Conservation (phyloP, 2,113 vertebrate genomes). For the Glareola pratincola region DNA sequence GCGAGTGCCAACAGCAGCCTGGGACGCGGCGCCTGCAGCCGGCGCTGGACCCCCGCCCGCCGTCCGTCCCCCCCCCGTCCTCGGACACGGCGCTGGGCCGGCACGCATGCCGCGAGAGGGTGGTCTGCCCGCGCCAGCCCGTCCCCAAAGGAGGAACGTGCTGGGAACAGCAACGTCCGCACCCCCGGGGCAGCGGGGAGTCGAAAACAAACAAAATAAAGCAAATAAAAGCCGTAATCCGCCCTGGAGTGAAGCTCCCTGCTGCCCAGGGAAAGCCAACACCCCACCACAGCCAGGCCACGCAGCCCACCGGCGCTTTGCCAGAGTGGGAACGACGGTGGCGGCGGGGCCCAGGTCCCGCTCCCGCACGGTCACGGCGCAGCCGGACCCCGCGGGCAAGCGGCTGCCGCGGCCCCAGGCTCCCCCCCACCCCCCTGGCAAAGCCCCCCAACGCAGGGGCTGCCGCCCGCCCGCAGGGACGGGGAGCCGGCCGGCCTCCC, state of each 20-base stretch:
- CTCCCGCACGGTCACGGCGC: fast-evolving
- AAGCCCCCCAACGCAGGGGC: fast-evolving
- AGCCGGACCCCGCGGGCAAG: neutral
- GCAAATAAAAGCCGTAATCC: neutral
- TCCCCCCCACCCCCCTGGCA: fast-evolving
- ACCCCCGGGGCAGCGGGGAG: neutral
- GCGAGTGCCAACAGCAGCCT: neutral
- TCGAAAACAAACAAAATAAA: neutral
- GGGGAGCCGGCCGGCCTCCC: neutral
- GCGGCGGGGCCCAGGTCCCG: neutral
- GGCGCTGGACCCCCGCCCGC: neutral
- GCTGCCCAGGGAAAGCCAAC: neutral
- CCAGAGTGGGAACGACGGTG: fast-evolving
- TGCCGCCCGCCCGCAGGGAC: neutral
- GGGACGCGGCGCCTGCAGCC: neutral
- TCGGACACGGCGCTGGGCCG: neutral
- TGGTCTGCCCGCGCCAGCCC: neutral
- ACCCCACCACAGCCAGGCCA: neutral
- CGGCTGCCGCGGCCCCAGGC: fast-evolving
- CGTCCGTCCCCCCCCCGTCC: neutral
- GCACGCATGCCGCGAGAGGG: neutral
- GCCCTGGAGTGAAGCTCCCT: fast-evolving
- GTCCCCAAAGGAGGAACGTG: fast-evolving
- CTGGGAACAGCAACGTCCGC: neutral
- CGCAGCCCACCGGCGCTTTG: neutral